Evolutionary conservation across 2,113 vertebrate species (phyloP).

Genomic region (Phainopepla nitens): DNA sequence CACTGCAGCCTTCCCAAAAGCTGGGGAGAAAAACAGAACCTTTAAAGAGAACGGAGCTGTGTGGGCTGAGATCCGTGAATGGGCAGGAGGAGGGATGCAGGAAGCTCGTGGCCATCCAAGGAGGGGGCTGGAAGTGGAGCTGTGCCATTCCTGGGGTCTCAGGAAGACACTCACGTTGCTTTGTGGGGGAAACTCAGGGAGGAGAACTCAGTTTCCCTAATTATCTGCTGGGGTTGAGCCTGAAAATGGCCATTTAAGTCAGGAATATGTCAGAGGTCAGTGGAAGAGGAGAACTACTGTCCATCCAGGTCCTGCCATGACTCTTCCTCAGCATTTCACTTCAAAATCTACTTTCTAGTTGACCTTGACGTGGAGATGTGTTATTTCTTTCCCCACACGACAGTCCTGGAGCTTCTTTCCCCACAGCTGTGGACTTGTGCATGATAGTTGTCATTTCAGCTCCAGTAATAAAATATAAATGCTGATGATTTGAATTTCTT

Average conservation of each 20-base stretch:
- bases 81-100: neutral
- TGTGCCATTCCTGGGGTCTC: neutral
- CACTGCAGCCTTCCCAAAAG: neutral
- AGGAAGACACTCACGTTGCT: accelerated
- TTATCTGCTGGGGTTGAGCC: neutral
- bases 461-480: neutral
- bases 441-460: neutral
- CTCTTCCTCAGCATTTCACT: neutral
- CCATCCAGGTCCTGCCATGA: neutral
- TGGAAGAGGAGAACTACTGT: neutral
- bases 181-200: neutral
- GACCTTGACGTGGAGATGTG: neutral
- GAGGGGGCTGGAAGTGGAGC: neutral
- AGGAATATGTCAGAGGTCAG: neutral
- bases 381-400: neutral
- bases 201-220: neutral
- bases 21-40: neutral
- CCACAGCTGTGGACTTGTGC: neutral
- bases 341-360: neutral
- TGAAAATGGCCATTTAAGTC: neutral
- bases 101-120: neutral
- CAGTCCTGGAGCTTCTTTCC: neutral
- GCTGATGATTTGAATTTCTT: neutral
- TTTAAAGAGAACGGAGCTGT: neutral
- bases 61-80: conserved; percentile 31